Conservation (phyloP, 2,888 invertebrate genomes). For the Oxyscelio sp. region DNA sequence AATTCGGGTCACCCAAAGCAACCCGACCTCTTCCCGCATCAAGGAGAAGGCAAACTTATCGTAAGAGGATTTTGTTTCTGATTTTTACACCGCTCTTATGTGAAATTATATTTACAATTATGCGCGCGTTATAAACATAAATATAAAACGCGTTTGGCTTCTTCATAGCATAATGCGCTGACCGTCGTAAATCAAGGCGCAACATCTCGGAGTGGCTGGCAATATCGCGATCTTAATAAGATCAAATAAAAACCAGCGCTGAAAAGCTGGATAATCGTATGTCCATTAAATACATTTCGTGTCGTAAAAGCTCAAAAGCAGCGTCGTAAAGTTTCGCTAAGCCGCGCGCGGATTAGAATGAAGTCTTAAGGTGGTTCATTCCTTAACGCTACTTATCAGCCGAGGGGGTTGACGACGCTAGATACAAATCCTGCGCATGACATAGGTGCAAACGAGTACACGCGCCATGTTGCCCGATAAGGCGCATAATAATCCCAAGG, state of each 20-base stretch:
- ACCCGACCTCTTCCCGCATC: too few relatives aligned
- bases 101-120: conserved; percentile 38
- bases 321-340: conserved; percentile 28
- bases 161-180: conserved; percentile 45
- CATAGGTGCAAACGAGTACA: conserved; percentile 39
- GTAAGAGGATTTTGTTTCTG: conserved; percentile 2
- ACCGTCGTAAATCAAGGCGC: conserved; percentile 40
- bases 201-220: conserved; percentile 21
- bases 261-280: conserved; percentile 62
- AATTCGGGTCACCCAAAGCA: neutral
- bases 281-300: conserved; percentile 42
- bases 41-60: too few relatives aligned
- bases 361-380: conserved; percentile 32
- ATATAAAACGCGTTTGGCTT: conserved; percentile 12
- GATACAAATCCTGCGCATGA: conserved; percentile 47
- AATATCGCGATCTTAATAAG: conserved; percentile 58
- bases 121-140: conserved; percentile 21
- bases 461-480: conserved; percentile 58
- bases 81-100: neutral
- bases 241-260: conserved; percentile 47
- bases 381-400: conserved; percentile 49
- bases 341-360: conserved; percentile 51
- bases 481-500: conserved; percentile 57
- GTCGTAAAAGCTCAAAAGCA: conserved; percentile 41
- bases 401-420: conserved; percentile 28